A percentile compares a stretch with the other conserved stretches of the same genome.
Evolutionary conservation across 2,888 invertebrate species (phyloP).

Genomic region (Ochropleura plecta): DNA sequence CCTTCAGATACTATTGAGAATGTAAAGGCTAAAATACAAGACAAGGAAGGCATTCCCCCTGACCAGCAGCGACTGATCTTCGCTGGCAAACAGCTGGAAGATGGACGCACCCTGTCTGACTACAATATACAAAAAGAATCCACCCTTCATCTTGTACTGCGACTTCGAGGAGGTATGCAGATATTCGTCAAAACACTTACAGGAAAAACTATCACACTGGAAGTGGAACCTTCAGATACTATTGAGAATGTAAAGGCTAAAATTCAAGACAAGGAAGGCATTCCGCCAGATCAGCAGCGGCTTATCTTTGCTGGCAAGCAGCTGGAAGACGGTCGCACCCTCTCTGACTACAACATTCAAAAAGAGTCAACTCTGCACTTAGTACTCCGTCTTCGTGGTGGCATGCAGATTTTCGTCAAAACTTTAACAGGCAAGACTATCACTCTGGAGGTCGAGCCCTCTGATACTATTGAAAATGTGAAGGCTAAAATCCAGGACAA

Average conservation of each 20-base stretch:
- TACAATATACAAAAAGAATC: slow-evolving; percentile 86
- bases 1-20: slow-evolving; percentile 83
- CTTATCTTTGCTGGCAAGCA: slow-evolving; percentile 82
- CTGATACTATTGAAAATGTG: slow-evolving; percentile 81
- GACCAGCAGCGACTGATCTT: slow-evolving; percentile 84
- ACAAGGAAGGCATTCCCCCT: slow-evolving; percentile 84
- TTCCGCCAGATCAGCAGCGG: slow-evolving; percentile 81
- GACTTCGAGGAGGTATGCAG: slow-evolving; percentile 83
- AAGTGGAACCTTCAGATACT: slow-evolving; percentile 80
- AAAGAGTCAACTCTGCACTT: slow-evolving; percentile 65
- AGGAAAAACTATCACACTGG: slow-evolving; percentile 80
- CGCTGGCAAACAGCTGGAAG: slow-evolving; percentile 83
- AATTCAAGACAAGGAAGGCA: slow-evolving; percentile 83
- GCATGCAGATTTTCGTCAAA: slow-evolving; percentile 83
- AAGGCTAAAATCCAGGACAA: slow-evolving; percentile 84
- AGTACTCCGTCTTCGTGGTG: slow-evolving; percentile 61
- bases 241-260: slow-evolving; percentile 83
- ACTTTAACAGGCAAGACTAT: slow-evolving; percentile 81
- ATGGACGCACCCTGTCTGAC: slow-evolving; percentile 82
- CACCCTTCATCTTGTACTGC: slow-evolving; percentile 80
- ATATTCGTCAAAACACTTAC: slow-evolving; percentile 82
- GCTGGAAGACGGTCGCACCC: slow-evolving; percentile 79
- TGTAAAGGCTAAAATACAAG: slow-evolving; percentile 84
- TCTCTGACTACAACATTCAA: slow-evolving; percentile 82
- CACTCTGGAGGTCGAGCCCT: slow-evolving; percentile 78